These are phyloP conservation scores for Acrobasis repandana DNA, from an alignment of 2,888 invertebrate species.

Conservation along the genomic window DNA sequence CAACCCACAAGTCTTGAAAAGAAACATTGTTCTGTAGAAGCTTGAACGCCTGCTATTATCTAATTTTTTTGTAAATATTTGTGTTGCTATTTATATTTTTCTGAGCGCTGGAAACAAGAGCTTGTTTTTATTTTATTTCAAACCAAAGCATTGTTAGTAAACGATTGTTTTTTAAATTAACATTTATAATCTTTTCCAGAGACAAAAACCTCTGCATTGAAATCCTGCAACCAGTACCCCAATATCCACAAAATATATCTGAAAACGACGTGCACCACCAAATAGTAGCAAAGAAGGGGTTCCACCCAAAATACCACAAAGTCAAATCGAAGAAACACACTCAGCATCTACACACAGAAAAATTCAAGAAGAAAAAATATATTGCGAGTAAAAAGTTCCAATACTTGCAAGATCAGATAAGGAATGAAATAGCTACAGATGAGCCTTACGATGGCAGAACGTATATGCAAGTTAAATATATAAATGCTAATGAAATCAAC, in stretches of 20 bases:
- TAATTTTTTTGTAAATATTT: too few relatives aligned
- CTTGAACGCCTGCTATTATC: too few relatives aligned
- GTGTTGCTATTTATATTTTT: too few relatives aligned
- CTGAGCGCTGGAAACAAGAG: too few relatives aligned
- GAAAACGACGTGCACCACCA: conserved; percentile 60
- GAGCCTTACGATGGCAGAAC: conserved; percentile 66
- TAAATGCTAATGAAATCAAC: conserved; percentile 65
- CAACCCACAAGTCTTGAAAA: too few relatives aligned
- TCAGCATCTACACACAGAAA: conserved; percentile 49
- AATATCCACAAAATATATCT: conserved; percentile 56
- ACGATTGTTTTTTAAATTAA: neutral
- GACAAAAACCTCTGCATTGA: conserved; percentile 60
- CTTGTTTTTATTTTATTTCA: too few relatives aligned
- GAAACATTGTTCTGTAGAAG: too few relatives aligned
- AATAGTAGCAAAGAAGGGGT: conserved; percentile 71
- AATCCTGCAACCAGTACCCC: conserved; percentile 47
- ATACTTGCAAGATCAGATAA: conserved; percentile 46
- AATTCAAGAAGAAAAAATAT: conserved; percentile 63
- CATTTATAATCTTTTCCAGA: conserved; percentile 42
- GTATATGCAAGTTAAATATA: conserved; percentile 78
- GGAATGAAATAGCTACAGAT: conserved; percentile 59
- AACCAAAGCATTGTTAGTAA: too few relatives aligned
- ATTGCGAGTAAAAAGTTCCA: conserved; percentile 57
- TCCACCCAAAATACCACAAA: conserved; percentile 63
- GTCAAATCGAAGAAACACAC: conserved; percentile 57